Percentiles rank a stretch among this genome's conserved stretches.
phyloP scores from a whole-genome alignment of 2,797 vertebrate genomes.

The Melanotaenia trifasciata region DNA sequence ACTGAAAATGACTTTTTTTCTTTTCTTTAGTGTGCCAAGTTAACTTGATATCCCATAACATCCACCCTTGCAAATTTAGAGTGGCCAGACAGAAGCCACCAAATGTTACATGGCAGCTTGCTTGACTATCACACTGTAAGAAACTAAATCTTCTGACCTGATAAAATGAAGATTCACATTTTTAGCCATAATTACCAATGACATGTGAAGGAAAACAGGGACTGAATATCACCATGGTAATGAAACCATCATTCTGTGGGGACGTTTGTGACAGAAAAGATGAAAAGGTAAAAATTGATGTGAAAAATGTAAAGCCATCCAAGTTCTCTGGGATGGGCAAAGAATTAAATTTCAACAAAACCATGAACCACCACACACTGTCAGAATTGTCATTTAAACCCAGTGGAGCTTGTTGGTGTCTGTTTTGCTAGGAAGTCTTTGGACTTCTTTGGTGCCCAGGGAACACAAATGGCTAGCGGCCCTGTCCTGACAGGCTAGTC shows the following conservation, averaged over 20 bases:
- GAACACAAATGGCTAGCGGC: background rate
- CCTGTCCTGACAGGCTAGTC: background rate
- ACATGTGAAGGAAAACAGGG: background rate
- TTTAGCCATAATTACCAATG: background rate
- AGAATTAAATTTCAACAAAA: background rate
- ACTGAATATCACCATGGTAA: background rate
- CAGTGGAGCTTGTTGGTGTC: background rate
- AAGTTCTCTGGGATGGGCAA: background rate
- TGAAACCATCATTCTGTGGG: background rate
- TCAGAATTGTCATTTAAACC: background rate
- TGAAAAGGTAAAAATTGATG: background rate
- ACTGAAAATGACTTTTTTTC: no score
- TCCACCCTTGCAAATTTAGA: no score
- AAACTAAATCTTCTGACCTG: background rate
- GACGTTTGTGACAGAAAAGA: background rate
- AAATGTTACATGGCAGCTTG: background rate
- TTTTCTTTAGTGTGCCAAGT: no score
- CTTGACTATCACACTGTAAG: background rate
- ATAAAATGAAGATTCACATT: background rate
- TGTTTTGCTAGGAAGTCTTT: no score
- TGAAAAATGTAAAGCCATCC: background rate
- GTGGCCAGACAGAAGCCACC: background rate
- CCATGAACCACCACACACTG: no score
- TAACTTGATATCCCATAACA: no score
- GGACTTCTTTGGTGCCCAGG: background rate